A percentile compares a stretch with the other conserved stretches of the same genome.
Evolutionary conservation across 2,113 vertebrate species (phyloP).

Genomic region (Carassius auratus): DNA sequence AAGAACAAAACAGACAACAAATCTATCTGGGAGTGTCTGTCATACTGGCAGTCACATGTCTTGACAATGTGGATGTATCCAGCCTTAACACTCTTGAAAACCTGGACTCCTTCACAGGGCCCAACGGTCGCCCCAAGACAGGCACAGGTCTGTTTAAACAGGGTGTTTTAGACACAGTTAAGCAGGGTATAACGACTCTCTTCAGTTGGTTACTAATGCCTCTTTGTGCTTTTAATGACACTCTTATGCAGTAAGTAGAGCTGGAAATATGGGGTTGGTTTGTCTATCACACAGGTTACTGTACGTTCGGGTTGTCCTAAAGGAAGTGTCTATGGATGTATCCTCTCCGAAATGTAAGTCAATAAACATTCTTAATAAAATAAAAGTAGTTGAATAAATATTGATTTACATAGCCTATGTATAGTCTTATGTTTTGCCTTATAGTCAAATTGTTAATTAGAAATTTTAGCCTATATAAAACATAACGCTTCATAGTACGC

Average conservation of each 20-base stretch:
- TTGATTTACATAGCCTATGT: background rate
- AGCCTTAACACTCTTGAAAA: conserved; percentile 10
- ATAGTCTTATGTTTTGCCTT: background rate
- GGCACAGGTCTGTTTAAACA: background rate
- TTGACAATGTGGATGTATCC: conserved; percentile 19
- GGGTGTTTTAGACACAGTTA: background rate
- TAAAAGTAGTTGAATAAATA: background rate
- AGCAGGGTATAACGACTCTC: background rate
- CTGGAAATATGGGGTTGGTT: background rate
- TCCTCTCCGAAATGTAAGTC: conserved; percentile 45
- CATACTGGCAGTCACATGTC: conserved; percentile 36
- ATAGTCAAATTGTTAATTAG: background rate
- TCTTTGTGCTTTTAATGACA: background rate
- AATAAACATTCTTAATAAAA: conserved; percentile 19
- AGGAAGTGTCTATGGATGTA: conserved; percentile 4
- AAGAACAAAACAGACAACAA: conserved; percentile 7
- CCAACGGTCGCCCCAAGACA: conserved; percentile 3
- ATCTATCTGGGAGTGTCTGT: conserved; percentile 34
- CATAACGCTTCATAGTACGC: background rate
- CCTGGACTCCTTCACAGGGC: conserved; percentile 11
- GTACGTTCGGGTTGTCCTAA: background rate
- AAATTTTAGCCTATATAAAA: background rate
- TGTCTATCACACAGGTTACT: background rate
- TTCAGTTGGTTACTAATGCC: background rate
- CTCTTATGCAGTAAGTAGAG: background rate